Percentiles rank a stretch among this genome's conserved stretches.
Conservation (phyloP, 2,113 vertebrate genomes). For the Sphaerodactylus townsendi region DNA sequence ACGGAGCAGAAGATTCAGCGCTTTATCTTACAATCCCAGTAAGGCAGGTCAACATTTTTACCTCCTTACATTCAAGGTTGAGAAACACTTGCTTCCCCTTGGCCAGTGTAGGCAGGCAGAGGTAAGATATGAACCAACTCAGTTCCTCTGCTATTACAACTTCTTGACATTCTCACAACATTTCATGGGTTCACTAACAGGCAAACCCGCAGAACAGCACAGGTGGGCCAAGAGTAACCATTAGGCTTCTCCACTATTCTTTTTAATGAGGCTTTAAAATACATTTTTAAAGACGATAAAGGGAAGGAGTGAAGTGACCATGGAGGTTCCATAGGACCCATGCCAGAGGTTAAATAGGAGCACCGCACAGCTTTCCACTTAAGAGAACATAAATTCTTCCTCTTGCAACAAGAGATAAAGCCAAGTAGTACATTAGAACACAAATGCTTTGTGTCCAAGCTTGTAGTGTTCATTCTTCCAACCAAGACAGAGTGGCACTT, state of each 20-base stretch:
- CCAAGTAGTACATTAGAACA: background rate
- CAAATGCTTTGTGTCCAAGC: conserved; percentile 16
- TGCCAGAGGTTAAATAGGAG: background rate
- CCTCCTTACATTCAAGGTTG: background rate
- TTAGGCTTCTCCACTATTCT: background rate
- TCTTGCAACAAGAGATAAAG: conserved; percentile 17
- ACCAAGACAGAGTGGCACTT: background rate
- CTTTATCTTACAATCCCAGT: too few relatives aligned
- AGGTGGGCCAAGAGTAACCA: background rate
- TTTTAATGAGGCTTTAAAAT: background rate
- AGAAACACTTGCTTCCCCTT: background rate
- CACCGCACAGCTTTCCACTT: background rate
- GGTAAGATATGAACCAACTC: background rate
- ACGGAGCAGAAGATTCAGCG: too few relatives aligned
- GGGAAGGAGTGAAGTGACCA: background rate
- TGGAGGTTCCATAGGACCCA: background rate
- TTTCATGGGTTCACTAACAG: background rate
- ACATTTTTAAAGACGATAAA: background rate
- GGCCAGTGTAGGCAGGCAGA: background rate
- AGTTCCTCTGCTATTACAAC: background rate
- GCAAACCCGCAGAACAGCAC: background rate
- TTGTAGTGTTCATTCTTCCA: background rate
- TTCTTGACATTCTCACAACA: background rate
- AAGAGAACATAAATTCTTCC: background rate
- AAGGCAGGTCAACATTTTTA: background rate